Base-by-base conservation (phyloP, 1,140 invertebrate genomes). In the Drosophila sproati region DNA sequence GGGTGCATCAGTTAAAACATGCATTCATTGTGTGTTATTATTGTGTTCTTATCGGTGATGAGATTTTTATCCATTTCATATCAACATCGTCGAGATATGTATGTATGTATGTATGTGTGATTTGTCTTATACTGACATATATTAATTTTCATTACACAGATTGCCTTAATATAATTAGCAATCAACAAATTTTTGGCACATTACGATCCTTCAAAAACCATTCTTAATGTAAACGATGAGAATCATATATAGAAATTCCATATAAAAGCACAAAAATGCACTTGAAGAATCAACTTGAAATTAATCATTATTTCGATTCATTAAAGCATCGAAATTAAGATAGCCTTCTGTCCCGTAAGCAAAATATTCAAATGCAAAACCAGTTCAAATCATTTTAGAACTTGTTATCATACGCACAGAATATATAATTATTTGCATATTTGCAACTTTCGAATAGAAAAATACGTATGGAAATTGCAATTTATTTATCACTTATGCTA, bases 1-100 rank as follows among this genome's bases (percentile, higher is more conserved):
- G 51, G 31, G 70, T 73, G 70, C 63, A 55, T 43, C 32, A 66
- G 64, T 67, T 78, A 69, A 80, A 45, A 62, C 82, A 88, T 86
- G 82, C 82, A 78, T 78, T 72, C 64, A 4, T 67, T 50, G 52
- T 75, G 45, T 43, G 39, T 4, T 43, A 8, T 28, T 37, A 34
- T 32, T 63, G 72, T 68, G 47, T 70, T 3, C 5, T 47, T 35
- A 45, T 37, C 10, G 7, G 8, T 31, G 32, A 34, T 35, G 12
- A 34, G 8, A 34, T 39, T 12, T 54, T 8, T 7, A 34, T 31
- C 35, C 61, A 32, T n/a, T 31, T 54, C 29, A 45, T 54, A 34
- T 12, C n/a, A 54, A 52, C 50, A 31, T 41, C 35, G 48, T 29
- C 4, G 41, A 31, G 32, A 50, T 28, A 51, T 32, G 5, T 43